These are phyloP conservation scores for Platysternon megacephalum DNA, from an alignment of 2,113 vertebrate genomes.

Conservation along the genomic window DNA sequence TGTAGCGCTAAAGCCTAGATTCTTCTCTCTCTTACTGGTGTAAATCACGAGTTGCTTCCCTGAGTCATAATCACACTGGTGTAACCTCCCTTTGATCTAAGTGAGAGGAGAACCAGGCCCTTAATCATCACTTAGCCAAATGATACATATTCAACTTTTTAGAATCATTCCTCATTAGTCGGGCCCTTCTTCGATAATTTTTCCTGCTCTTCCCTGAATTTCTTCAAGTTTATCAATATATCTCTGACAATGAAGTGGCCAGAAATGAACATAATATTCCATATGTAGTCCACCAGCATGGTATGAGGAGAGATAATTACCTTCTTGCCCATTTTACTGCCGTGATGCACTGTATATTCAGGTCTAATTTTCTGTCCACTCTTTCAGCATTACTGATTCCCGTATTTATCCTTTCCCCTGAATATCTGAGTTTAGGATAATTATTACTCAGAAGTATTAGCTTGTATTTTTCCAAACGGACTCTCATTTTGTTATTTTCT, in stretches of 20 bases:
- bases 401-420: neutral
- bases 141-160: neutral
- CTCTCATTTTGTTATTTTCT: constrained; percentile 2
- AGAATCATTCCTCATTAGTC: neutral
- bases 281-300: neutral
- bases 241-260: neutral
- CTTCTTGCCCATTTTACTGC: neutral
- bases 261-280: neutral
- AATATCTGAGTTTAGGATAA: neutral
- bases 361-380: neutral
- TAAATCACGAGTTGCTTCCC: neutral
- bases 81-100: neutral
- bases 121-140: neutral
- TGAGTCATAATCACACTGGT: neutral
- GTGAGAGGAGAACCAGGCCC: neutral
- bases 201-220: neutral
- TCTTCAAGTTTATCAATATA: neutral
- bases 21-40: neutral
- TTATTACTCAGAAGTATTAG: neutral
- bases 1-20: neutral
- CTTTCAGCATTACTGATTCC: neutral
- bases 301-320: neutral
- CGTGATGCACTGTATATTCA: neutral
- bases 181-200: neutral
- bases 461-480: neutral